A percentile compares a stretch with the other conserved stretches of the same genome.
These are phyloP conservation scores for Hippolais icterina DNA, from an alignment of 2,113 vertebrate species.

Conservation along the genomic window DNA sequence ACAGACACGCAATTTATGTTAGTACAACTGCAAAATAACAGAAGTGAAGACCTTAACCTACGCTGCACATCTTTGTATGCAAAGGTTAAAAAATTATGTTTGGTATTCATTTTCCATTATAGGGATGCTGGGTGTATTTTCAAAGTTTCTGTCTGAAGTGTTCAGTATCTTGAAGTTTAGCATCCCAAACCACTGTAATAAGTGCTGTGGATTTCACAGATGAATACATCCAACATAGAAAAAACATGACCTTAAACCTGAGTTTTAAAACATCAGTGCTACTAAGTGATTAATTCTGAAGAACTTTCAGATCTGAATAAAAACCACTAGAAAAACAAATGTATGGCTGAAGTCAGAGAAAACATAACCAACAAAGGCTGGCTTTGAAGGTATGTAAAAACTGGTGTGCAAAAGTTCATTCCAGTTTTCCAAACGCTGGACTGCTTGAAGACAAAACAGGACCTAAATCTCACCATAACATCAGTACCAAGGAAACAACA, in stretches of 20 bases:
- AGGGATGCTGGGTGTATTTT: neutral
- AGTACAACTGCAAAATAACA: neutral
- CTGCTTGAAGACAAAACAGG: neutral
- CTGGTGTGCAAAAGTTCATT: neutral
- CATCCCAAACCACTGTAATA: neutral
- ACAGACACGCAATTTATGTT: neutral
- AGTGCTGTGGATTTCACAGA: neutral
- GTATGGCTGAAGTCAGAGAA: neutral
- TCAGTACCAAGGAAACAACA: neutral
- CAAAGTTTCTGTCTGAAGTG: neutral
- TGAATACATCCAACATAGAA: neutral
- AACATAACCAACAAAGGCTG: neutral
- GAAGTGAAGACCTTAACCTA: neutral
- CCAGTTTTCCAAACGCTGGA: neutral
- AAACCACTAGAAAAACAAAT: neutral
- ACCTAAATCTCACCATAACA: neutral
- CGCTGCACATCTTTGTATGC: neutral
- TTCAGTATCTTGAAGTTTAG: neutral
- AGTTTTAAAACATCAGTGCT: neutral
- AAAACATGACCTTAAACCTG: fast-evolving
- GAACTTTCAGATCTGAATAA: neutral
- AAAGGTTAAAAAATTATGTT: neutral
- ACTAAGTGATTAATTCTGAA: neutral
- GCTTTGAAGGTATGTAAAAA: neutral
- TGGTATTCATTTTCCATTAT: neutral